Conservation (phyloP, 2,888 invertebrate genomes). For the Himalopsyche anomala region DNA sequence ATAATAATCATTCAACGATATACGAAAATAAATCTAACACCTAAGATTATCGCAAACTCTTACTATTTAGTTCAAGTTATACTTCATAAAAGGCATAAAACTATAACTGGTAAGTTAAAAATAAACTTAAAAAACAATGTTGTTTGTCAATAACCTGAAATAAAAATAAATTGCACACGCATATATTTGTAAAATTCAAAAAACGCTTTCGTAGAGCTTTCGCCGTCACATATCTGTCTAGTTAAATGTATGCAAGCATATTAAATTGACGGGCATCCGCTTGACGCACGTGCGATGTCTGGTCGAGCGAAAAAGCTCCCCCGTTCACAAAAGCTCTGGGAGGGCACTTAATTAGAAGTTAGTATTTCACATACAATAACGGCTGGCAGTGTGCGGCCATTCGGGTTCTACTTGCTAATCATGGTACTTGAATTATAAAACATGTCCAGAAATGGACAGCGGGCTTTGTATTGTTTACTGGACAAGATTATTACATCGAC, state of each 20-base stretch:
- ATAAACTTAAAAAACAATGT: background rate
- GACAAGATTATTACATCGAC: background rate
- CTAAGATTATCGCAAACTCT: too few species aligned
- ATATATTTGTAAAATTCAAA: background rate
- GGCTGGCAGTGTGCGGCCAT: conserved; percentile 32
- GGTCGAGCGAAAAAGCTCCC: conserved; percentile 58
- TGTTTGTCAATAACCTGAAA: background rate
- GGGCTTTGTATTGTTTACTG: conserved; percentile 50
- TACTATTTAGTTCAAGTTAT: too few species aligned
- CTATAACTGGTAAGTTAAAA: too few species aligned
- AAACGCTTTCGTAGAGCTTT: conserved; percentile 32
- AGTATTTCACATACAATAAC: conserved; percentile 63
- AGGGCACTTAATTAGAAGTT: conserved; percentile 64
- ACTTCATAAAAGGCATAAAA: too few species aligned
- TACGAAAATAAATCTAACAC: too few species aligned
- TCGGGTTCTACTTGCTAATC: conserved; percentile 27
- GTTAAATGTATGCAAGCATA: conserved; percentile 45
- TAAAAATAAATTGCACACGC: background rate
- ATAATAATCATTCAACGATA: too few species aligned
- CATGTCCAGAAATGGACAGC: conserved; percentile 56
- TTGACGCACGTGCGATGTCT: conserved; percentile 56
- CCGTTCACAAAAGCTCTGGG: conserved; percentile 51
- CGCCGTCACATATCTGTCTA: conserved; percentile 45
- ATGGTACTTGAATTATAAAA: conserved; percentile 53
- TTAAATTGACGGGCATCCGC: conserved; percentile 52